A percentile compares a stretch with the other conserved stretches of the same genome.
Evolutionary conservation across 1,140 invertebrate genomes (phyloP).

Genomic region (Heterodera schachtii): DNA sequence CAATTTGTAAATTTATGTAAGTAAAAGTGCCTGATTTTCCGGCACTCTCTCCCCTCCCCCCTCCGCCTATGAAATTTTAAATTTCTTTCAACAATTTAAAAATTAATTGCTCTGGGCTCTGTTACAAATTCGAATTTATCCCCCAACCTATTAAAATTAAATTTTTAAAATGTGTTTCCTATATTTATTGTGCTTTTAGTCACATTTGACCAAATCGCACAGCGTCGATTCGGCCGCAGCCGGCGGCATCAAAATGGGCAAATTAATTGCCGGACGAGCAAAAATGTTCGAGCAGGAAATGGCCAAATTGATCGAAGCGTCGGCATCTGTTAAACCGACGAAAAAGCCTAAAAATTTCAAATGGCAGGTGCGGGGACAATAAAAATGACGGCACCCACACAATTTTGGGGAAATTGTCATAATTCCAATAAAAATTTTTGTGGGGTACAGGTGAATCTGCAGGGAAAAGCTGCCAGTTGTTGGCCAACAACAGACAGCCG

Average conservation of each 20-base stretch:
- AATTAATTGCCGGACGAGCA: constrained; percentile 44
- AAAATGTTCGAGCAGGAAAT: constrained; percentile 51
- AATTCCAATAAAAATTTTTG: not conserved
- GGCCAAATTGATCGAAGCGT: constrained; percentile 21
- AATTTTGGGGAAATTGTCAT: not conserved
- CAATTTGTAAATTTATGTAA: too few relatives aligned
- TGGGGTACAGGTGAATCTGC: not conserved
- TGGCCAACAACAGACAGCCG: constrained; percentile 8
- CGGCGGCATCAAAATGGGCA: constrained; percentile 34
- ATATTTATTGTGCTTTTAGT: not conserved
- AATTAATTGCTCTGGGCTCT: not conserved
- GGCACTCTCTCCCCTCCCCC: too few relatives aligned
- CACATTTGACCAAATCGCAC: constrained; percentile 18
- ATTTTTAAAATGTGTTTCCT: not conserved
- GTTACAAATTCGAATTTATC: too few relatives aligned
- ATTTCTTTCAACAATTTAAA: not conserved
- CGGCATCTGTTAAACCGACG: constrained; percentile 15
- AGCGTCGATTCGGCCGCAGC: constrained; percentile 26
- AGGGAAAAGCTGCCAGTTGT: constrained; percentile 25
- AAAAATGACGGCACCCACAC: not conserved
- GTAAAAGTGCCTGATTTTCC: not conserved
- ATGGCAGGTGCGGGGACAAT: constrained; percentile 36
- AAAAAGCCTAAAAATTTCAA: constrained; percentile 54
- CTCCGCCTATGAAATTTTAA: not conserved
- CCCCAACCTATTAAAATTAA: not conserved